Base-by-base conservation (phyloP, 2,113 vertebrate genomes). In the Gavialis gangeticus region DNA sequence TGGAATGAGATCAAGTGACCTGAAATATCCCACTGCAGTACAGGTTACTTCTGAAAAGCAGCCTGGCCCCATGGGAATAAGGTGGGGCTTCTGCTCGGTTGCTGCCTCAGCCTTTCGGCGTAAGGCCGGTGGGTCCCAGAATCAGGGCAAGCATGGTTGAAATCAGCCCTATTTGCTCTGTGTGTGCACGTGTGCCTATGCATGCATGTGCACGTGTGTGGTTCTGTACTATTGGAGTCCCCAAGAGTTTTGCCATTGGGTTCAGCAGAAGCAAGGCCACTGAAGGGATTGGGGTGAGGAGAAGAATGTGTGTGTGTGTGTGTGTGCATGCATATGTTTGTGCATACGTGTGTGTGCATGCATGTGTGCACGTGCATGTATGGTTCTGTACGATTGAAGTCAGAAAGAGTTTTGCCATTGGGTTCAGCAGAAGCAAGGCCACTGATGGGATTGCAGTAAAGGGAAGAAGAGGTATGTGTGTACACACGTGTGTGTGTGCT, bases 1-100 rank as follows among this genome's bases (percentile, higher is more conserved):
- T 30, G 5, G 81, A 9, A 11, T 10, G 54, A 57, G 12, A 16
- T 5, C 16, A 30, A 54, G 57, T 0, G 30, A 37, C 4, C 10
- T 22, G 11, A 13, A 12, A 58, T 28, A 1, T 4, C 63, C 2
- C 4, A 5, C 28, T 28, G 37, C 56, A 7, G 3, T 12, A 2
- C 37, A 24, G 22, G 34, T 12, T 9, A 0, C 34, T 4, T 59
- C 18, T 30, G 24, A 2, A 4, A 18, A 54, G 37, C 37, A 4
- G 22, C 30, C 46, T 17, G 54, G 58, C 57, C 58, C 22, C 78
- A 4, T 0, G 13, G 4, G 46, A 0, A 1, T 55, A 10, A 73
- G 69, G 69, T 69, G n/a, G 17, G 69, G 21, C 11, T 25, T 37
- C 12, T 4, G 21, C 25, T 25, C 14, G 18, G 30, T 22, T 24